These are phyloP conservation scores for Montipora sp. DNA, from an alignment of 64 coral and sea anemone genomes.

Conservation along the genomic window DNA sequence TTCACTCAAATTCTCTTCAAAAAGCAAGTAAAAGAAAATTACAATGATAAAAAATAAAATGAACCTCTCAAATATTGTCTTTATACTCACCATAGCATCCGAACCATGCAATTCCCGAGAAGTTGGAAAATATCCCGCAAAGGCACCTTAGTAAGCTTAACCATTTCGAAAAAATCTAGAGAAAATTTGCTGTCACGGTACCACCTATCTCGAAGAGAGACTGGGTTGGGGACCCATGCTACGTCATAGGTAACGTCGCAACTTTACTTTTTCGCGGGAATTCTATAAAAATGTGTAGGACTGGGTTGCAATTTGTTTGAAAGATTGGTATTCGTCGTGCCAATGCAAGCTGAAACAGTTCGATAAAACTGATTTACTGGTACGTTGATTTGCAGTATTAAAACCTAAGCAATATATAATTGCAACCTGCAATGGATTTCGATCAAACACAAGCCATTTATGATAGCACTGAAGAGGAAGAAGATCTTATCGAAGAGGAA, in stretches of 20 bases:
- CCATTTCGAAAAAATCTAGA: conserved; percentile 1
- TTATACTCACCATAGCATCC: conserved; percentile 87
- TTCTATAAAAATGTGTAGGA: conserved; percentile 3
- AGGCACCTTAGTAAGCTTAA: conserved; percentile 67
- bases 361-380: too few species aligned
- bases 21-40: too few species aligned
- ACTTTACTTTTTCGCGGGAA: conserved; percentile 31
- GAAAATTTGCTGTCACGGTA: too few species aligned
- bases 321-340: too few species aligned
- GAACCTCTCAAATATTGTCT: background rate
- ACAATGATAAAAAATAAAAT: too few species aligned
- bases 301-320: too few species aligned
- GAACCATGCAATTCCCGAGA: conserved; percentile 89
- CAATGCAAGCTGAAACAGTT: too few species aligned
- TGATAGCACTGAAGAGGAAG: conserved; percentile 1
- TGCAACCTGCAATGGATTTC: conserved; percentile 50
- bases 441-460: conserved; percentile 66
- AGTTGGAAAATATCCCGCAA: conserved; percentile 96
- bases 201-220: too few species aligned
- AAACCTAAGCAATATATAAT: background rate
- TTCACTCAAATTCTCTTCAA: too few species aligned
- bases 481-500: background rate
- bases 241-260: too few species aligned
- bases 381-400: too few species aligned
- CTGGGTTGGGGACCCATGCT: too few species aligned